Percentiles rank a stretch among this genome's conserved stretches.
These are phyloP conservation scores for Polymixis lichenea DNA, from an alignment of 2,888 invertebrate genomes.

Conservation along the genomic window DNA sequence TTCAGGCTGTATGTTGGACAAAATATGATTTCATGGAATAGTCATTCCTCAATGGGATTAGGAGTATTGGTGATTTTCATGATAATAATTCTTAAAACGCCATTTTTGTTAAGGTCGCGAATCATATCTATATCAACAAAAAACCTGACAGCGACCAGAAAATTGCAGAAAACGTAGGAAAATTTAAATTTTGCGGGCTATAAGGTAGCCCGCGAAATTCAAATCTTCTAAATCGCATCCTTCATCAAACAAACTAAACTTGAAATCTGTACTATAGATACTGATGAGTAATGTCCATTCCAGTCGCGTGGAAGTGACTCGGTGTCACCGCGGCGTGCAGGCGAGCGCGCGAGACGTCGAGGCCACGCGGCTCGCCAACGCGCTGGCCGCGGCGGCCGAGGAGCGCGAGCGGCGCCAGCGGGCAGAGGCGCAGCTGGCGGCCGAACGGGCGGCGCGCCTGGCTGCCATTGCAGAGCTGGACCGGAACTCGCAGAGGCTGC, in stretches of 20 bases:
- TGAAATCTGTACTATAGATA: background rate
- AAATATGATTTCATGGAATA: too few relatives aligned
- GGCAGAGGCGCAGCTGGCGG: conserved; percentile 91
- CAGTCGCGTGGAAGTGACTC: conserved; percentile 84
- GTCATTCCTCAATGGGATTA: too few relatives aligned
- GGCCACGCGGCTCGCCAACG: conserved; percentile 91
- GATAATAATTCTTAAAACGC: too few relatives aligned
- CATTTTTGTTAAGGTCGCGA: too few relatives aligned
- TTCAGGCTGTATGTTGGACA: too few relatives aligned
- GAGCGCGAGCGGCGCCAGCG: conserved; percentile 90
- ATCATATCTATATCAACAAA: too few relatives aligned
- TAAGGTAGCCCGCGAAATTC: too few relatives aligned
- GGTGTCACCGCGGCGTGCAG: conserved; percentile 91
- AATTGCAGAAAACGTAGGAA: too few relatives aligned
- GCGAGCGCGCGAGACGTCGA: conserved; percentile 92
- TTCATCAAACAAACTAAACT: background rate
- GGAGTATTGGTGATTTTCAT: too few relatives aligned
- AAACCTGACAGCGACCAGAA: too few relatives aligned
- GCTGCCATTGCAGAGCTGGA: conserved; percentile 94
- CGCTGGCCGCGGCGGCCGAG: conserved; percentile 91
- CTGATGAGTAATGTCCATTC: conserved; percentile 8
- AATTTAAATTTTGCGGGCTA: too few relatives aligned
- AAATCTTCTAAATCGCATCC: too few relatives aligned
- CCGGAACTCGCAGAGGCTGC: conserved; percentile 93
- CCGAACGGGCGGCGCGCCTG: conserved; percentile 93